phyloP scores from a whole-genome alignment of 2,888 invertebrate genomes.

The Neria commutata region DNA sequence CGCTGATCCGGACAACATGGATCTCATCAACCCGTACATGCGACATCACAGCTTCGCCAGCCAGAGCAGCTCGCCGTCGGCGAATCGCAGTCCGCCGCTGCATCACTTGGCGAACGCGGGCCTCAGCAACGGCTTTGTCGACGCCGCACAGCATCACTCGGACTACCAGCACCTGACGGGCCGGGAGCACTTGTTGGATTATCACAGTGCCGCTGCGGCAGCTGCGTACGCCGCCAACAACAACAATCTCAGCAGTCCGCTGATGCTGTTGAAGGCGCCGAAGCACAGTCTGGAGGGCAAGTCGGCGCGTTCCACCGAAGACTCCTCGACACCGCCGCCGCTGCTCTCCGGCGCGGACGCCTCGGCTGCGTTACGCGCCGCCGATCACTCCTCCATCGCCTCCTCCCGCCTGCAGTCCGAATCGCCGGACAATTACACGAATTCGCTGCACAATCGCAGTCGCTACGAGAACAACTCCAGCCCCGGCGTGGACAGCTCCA shows the following conservation, averaged over 20 bases:
- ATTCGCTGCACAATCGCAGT: slow-evolving; percentile 40
- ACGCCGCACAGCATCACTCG: slow-evolving; percentile 32
- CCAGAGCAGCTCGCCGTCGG: slow-evolving; percentile 38
- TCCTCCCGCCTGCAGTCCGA: slow-evolving; percentile 58
- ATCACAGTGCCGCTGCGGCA: slow-evolving; percentile 54
- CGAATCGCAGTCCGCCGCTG: slow-evolving; percentile 49
- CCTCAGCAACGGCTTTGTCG: slow-evolving; percentile 44
- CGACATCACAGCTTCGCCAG: slow-evolving; percentile 52
- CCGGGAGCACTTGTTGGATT: slow-evolving; percentile 46
- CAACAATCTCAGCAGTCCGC: slow-evolving; percentile 43
- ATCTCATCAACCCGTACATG: slow-evolving; percentile 59
- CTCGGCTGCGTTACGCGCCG: slow-evolving; percentile 15
- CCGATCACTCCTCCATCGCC: slow-evolving; percentile 38
- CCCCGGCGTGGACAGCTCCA: slow-evolving; percentile 59
- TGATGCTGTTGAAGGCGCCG: slow-evolving; percentile 49
- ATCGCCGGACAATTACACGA: slow-evolving; percentile 55
- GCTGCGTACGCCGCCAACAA: slow-evolving; percentile 52
- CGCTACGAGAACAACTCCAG: slow-evolving; percentile 58
- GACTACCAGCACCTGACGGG: slow-evolving; percentile 54
- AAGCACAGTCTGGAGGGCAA: slow-evolving; percentile 32
- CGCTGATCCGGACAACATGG: slow-evolving; percentile 47
- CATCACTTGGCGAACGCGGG: slow-evolving; percentile 30
- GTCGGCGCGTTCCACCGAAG: slow-evolving; percentile 48
- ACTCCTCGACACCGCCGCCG: slow-evolving; percentile 56
- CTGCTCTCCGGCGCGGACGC: slow-evolving; percentile 35